A percentile compares a stretch with the other conserved stretches of the same genome.
These are phyloP conservation scores for Brachionus calyciflorus DNA, from an alignment of 1,140 invertebrate genomes.

Conservation along the genomic window DNA sequence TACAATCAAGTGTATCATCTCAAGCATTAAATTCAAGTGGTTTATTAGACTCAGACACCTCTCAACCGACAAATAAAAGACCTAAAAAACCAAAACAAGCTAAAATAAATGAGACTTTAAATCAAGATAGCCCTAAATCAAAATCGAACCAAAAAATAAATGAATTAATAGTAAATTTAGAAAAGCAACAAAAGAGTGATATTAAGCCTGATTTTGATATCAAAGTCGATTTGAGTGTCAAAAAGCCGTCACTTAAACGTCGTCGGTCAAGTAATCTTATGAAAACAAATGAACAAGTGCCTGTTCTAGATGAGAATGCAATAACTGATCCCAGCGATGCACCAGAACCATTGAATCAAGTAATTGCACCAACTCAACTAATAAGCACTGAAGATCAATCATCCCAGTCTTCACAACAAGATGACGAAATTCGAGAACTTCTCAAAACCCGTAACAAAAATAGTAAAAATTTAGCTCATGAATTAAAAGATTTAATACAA, in stretches of 20 bases:
- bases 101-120: not conserved
- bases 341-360: not conserved
- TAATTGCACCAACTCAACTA: not conserved
- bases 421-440: slow-evolving; percentile 35
- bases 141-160: slow-evolving; percentile 23
- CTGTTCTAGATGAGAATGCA: slow-evolving; percentile 18
- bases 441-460: not conserved
- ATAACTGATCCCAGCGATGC: slow-evolving; percentile 33
- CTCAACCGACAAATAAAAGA: no score
- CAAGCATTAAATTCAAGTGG: not conserved
- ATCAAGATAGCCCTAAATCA: not conserved
- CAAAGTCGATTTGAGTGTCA: not conserved
- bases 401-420: slow-evolving; percentile 29
- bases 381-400: slow-evolving; percentile 10
- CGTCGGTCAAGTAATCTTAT: not conserved
- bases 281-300: not conserved
- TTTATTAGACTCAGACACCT: not conserved
- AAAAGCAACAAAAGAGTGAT: slow-evolving; percentile 17
- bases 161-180: slow-evolving; percentile 16
- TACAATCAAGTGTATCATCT: not conserved
- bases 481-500: not conserved
- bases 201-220: not conserved
- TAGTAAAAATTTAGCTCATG: not conserved
- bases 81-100: not conserved
- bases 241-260: not conserved